phyloP scores from a whole-genome alignment of 2,797 vertebrate species.

The Delichon dasypus region DNA sequence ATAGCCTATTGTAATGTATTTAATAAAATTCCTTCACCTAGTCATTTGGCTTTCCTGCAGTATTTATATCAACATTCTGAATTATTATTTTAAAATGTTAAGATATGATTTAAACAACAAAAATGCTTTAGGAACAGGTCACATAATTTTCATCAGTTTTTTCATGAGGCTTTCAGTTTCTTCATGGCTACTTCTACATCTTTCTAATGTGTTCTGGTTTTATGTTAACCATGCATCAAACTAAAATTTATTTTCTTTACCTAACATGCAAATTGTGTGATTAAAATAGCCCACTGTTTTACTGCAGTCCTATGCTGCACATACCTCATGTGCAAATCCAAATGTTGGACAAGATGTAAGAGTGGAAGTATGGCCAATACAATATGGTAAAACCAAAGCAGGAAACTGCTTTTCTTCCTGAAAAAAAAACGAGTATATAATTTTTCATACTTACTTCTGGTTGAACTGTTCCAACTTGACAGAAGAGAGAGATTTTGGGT shows the following conservation, averaged over 20 bases:
- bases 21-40: not conserved
- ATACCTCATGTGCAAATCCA: not conserved
- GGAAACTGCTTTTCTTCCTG: not conserved
- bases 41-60: not conserved
- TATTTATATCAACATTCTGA: not conserved
- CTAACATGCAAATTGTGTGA: not conserved
- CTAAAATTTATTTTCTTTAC: not conserved
- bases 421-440: not conserved
- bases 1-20: not conserved
- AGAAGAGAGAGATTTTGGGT: not conserved
- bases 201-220: not conserved
- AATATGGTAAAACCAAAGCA: not conserved
- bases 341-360: not conserved
- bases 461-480: not conserved
- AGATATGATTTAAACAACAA: not conserved
- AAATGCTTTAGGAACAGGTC: not conserved
- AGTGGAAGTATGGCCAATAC: not conserved
- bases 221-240: not conserved
- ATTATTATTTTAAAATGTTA: not conserved
- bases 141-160: not conserved
- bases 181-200: not conserved
- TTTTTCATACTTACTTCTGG: not conserved
- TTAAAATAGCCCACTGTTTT: not conserved
- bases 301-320: not conserved
- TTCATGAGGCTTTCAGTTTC: not conserved